These are phyloP conservation scores for Manacus vitellinus DNA, from an alignment of 2,113 vertebrate genomes.

Conservation along the genomic window DNA sequence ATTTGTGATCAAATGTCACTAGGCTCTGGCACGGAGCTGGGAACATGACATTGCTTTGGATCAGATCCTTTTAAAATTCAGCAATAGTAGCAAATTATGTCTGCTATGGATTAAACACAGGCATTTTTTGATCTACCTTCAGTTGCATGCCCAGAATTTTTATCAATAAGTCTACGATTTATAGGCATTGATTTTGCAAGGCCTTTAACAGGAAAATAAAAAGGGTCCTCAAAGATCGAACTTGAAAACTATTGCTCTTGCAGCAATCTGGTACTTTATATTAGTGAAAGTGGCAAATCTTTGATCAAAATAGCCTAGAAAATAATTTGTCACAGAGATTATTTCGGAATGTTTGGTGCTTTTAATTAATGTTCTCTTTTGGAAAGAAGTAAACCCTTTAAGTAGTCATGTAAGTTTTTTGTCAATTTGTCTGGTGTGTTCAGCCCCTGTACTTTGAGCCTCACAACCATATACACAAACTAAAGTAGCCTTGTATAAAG, in stretches of 20 bases:
- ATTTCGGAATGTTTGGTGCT: slow-evolving; percentile 25
- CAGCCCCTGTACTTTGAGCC: background rate
- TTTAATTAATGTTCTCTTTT: slow-evolving; percentile 18
- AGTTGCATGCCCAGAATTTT: slow-evolving; percentile 67
- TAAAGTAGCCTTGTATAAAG: background rate
- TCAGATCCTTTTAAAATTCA: slow-evolving; percentile 75
- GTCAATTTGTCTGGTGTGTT: background rate
- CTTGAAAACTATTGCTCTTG: slow-evolving; percentile 66
- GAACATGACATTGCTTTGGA: slow-evolving; percentile 71
- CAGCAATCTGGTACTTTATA: slow-evolving; percentile 52
- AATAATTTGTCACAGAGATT: slow-evolving; percentile 33
- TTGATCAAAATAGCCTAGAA: slow-evolving; percentile 59
- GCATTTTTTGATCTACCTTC: slow-evolving; percentile 73
- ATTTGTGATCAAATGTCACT: slow-evolving; percentile 77
- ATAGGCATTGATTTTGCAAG: slow-evolving; percentile 70
- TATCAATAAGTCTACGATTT: slow-evolving; percentile 78
- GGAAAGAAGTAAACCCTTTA: background rate
- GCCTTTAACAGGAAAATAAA: slow-evolving; percentile 65
- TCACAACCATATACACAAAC: background rate
- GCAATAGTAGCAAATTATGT: slow-evolving; percentile 70
- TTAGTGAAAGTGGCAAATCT: slow-evolving; percentile 50
- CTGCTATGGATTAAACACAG: slow-evolving; percentile 72
- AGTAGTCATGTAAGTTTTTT: background rate
- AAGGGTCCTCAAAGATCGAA: slow-evolving; percentile 67
- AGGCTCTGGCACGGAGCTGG: slow-evolving; percentile 66